These are phyloP conservation scores for Xenopus laevis DNA, from an alignment of 2,113 vertebrate species.

Conservation along the genomic window DNA sequence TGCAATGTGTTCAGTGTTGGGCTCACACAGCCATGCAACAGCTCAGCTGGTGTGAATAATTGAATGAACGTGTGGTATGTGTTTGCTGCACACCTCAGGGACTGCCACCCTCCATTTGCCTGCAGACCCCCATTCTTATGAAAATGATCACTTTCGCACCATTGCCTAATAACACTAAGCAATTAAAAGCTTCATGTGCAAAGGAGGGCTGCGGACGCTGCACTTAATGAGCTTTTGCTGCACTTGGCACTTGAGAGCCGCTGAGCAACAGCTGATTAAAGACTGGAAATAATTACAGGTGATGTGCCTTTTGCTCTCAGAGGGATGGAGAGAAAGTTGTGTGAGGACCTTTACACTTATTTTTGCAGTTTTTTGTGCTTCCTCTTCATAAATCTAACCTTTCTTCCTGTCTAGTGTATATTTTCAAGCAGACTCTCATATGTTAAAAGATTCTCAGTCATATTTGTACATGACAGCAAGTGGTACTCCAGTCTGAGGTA, in stretches of 20 bases:
- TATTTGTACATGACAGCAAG: too few relatives aligned
- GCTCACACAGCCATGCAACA: slow-evolving; percentile 78
- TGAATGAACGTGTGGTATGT: slow-evolving; percentile 77
- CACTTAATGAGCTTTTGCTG: slow-evolving; percentile 95
- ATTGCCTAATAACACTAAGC: slow-evolving; percentile 86
- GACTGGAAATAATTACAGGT: slow-evolving; percentile 83
- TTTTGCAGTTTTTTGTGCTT: not conserved
- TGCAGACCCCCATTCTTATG: slow-evolving; percentile 74
- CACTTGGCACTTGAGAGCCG: slow-evolving; percentile 70
- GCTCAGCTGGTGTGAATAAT: slow-evolving; percentile 84
- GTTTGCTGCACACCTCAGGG: slow-evolving; percentile 67
- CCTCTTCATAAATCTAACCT: too few relatives aligned
- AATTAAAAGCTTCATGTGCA: slow-evolving; percentile 87
- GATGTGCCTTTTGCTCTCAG: slow-evolving; percentile 75
- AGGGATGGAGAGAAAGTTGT: slow-evolving; percentile 45
- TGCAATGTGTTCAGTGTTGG: slow-evolving; percentile 48
- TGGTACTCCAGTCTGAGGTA: too few relatives aligned
- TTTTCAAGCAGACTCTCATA: too few relatives aligned
- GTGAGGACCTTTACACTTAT: slow-evolving; percentile 49
- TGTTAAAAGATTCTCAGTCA: too few relatives aligned
- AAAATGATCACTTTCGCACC: slow-evolving; percentile 81
- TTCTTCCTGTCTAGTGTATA: too few relatives aligned
- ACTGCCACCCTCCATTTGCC: slow-evolving; percentile 62
- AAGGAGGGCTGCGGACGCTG: slow-evolving; percentile 85
- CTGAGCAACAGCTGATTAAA: slow-evolving; percentile 75